A percentile compares a stretch with the other conserved stretches of the same genome.
Conservation (phyloP, 53 echinoderm and acorn worm genomes). For the Henricia sp. region DNA sequence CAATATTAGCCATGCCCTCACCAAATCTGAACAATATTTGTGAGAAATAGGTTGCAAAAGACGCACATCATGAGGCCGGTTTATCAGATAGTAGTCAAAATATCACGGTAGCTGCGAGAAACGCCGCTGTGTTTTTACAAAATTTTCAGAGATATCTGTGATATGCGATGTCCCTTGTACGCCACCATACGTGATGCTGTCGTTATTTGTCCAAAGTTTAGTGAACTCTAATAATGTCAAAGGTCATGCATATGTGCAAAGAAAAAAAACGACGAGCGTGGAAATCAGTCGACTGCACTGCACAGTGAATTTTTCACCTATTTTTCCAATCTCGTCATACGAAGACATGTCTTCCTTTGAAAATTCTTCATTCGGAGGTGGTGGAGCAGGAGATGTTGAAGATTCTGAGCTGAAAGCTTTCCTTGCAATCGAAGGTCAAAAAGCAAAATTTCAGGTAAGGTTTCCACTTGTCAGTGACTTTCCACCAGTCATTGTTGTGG, state of each 20-base stretch:
- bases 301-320: too few relatives aligned
- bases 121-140: too few relatives aligned
- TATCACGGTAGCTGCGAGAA: too few relatives aligned
- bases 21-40: too few relatives aligned
- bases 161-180: too few relatives aligned
- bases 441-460: slow-evolving; percentile 68
- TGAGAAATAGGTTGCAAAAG: too few relatives aligned
- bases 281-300: background rate
- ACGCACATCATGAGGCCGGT: too few relatives aligned
- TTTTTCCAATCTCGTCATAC: background rate
- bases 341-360: slow-evolving; percentile 70
- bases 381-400: slow-evolving; percentile 60
- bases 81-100: too few relatives aligned
- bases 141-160: too few relatives aligned
- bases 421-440: slow-evolving; percentile 81
- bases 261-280: background rate
- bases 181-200: too few relatives aligned
- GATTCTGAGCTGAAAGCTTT: slow-evolving; percentile 83
- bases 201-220: background rate
- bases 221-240: slow-evolving; percentile 8
- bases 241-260: slow-evolving; percentile 36
- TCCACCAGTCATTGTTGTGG: too few relatives aligned
- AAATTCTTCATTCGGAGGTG: slow-evolving; percentile 46
- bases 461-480: background rate
- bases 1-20: too few relatives aligned